Evolutionary conservation across 1,140 invertebrate species (phyloP), one percentile per base, ranked within the genome.

Genomic region (Phortica variegata): DNA sequence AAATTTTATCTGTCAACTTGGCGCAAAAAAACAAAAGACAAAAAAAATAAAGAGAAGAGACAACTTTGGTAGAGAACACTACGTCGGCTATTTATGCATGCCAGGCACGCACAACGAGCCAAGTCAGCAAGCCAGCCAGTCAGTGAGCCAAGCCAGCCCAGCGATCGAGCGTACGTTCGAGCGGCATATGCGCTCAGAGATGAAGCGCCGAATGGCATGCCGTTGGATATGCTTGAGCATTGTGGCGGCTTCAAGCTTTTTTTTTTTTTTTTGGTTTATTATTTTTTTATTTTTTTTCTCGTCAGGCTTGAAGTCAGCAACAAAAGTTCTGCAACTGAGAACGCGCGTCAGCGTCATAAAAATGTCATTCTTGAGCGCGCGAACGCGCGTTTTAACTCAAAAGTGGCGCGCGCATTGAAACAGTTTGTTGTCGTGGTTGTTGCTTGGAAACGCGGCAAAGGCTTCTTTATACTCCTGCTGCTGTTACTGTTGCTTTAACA

Each of bases 321-420:
- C 62, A 53, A 61, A 62, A 65, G 62, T 57, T 66, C 62, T 58
- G 56, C 49, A 66, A 54, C n/a, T 29, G 26, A 59, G 63, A 62
- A 12, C 26, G 33, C 31, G 65, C 65, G 61, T 69, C 65, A 69
- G 61, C 58, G 57, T 70, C 65, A 60, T 69, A 69, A 69, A 69
- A 69, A 70, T 69, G 65, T 69, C 65, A 70, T 61, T 70, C 61
- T 55, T 29, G 16, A 21, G 40, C 40, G 40, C 26, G 32, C 32
- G 40, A 21, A 29, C 20, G 12, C n/a, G 23, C n/a, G 40, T 29
- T 31, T 43, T 29, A 43, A 20, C 29, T 16, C n/a, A 31, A 7
- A 43, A 43, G 32, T 29, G 40, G n/a, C n/a, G n/a, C n/a, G n/a
- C n/a, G n/a, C n/a, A n/a, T n/a, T n/a, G n/a, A n/a, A n/a, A n/a